These are phyloP conservation scores for Eubasilissa regina DNA, from an alignment of 1,140 invertebrate genomes.

Conservation along the genomic window DNA sequence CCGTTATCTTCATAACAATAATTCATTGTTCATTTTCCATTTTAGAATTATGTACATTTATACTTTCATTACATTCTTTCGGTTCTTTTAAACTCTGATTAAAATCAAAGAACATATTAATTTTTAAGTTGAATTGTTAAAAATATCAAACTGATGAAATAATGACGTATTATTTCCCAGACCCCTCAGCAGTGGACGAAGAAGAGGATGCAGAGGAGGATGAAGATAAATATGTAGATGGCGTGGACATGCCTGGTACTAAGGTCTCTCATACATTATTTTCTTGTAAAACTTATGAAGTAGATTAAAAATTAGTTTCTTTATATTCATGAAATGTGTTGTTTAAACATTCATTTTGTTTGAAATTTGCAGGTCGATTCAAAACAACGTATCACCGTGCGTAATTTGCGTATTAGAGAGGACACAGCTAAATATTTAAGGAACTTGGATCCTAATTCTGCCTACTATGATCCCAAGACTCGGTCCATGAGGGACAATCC, in stretches of 20 bases:
- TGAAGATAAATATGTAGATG: conserved; percentile 97
- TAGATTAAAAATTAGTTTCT: not conserved
- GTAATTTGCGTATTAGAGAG: conserved; percentile 98
- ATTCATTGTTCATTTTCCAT: too few species aligned
- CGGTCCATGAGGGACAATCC: conserved; percentile 99
- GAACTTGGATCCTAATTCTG: conserved; percentile 97
- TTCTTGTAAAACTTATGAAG: not conserved
- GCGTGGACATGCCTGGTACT: conserved; percentile 98
- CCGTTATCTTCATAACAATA: too few species aligned
- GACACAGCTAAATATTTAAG: conserved; percentile 99
- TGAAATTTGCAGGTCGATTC: conserved; percentile 84
- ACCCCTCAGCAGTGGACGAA: conserved; percentile 72
- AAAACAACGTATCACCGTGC: conserved; percentile 97
- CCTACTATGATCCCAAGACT: conserved; percentile 99
- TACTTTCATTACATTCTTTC: too few species aligned
- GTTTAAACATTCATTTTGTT: conserved; percentile 1
- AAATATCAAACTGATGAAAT: too few species aligned
- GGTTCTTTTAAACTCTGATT: too few species aligned
- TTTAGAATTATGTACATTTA: too few species aligned
- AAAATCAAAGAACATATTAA: too few species aligned
- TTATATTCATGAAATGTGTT: not conserved
- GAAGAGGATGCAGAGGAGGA: conserved; percentile 85
- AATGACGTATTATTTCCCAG: conserved; percentile 57
- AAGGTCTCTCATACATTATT: conserved; percentile 79
- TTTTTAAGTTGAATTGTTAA: too few species aligned